Percentiles rank a stretch among this genome's conserved stretches.
phyloP scores from a whole-genome alignment of 2,797 vertebrate species.

The Onychomys torridus region DNA sequence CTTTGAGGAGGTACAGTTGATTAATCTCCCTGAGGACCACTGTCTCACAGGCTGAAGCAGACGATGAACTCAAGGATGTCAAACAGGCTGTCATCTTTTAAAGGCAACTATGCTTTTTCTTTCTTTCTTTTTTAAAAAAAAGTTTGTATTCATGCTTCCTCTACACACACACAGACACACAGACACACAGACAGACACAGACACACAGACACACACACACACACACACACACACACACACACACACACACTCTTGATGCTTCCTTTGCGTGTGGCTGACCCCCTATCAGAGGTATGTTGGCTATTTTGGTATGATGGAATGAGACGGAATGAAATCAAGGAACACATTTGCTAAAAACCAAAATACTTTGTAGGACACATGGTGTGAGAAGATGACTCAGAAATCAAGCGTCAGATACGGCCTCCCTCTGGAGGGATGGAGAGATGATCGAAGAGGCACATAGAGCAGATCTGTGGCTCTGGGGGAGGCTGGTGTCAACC shows the following conservation, averaged over 20 bases:
- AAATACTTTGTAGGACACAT: slow-evolving; percentile 60
- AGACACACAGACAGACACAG: background rate
- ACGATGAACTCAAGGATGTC: slow-evolving; percentile 54
- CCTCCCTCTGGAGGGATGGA: background rate
- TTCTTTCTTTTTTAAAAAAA: background rate
- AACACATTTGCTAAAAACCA: slow-evolving; percentile 57
- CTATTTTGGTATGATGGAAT: slow-evolving; percentile 59
- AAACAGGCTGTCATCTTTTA: slow-evolving; percentile 70
- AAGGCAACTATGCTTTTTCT: slow-evolving; percentile 27
- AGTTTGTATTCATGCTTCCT: slow-evolving; percentile 70
- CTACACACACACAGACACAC: background rate
- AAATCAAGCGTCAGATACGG: slow-evolving; percentile 12
- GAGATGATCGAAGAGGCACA: slow-evolving; percentile 65
- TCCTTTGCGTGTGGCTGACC: slow-evolving; percentile 49
- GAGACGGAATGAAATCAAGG: slow-evolving; percentile 64
- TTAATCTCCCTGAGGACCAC: slow-evolving; percentile 32
- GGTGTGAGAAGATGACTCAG: slow-evolving; percentile 71
- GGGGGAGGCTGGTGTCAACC: slow-evolving; percentile 6
- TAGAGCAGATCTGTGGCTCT: background rate
- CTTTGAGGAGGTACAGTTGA: slow-evolving; percentile 15
- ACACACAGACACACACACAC: background rate
- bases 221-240: background rate
- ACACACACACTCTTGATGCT: background rate
- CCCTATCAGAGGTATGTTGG: slow-evolving; percentile 19
- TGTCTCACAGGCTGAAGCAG: slow-evolving; percentile 58